Evolutionary conservation across 2,888 invertebrate genomes (phyloP).

Genomic region (Macrosoma leucophasiata): DNA sequence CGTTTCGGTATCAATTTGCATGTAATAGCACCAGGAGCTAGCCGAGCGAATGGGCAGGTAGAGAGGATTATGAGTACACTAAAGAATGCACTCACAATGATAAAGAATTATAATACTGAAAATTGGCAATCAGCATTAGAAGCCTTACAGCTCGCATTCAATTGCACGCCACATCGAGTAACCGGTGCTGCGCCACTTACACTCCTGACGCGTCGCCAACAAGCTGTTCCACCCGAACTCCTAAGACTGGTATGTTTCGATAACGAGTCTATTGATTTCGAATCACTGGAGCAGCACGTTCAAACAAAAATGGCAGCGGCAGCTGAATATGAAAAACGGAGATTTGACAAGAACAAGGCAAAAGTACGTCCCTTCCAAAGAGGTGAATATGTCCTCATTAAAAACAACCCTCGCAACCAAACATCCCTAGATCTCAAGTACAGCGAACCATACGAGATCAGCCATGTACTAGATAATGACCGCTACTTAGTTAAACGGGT

Average conservation of each 20-base stretch:
- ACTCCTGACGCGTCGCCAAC: constrained; percentile 18
- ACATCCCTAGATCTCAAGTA: constrained; percentile 15
- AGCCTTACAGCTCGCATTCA: constrained; percentile 20
- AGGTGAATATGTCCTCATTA: constrained; percentile 8
- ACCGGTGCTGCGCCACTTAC: constrained; percentile 19
- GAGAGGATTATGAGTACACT: constrained; percentile 16
- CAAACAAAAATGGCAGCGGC: constrained; percentile 4
- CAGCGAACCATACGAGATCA: constrained; percentile 13
- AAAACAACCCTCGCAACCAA: constrained; percentile 13
- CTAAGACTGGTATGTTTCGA: constrained; percentile 7
- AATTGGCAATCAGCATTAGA: constrained; percentile 12
- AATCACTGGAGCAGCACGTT: constrained; percentile 8
- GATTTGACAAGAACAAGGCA: constrained; percentile 14
- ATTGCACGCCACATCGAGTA: constrained; percentile 17
- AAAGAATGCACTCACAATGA: constrained; percentile 16
- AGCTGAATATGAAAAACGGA: constrained; percentile 5
- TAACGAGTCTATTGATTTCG: constrained; percentile 1
- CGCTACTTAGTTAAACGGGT: not conserved
- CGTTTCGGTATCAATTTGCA: constrained; percentile 9
- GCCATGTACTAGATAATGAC: constrained; percentile 2
- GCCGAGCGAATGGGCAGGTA: constrained; percentile 17
- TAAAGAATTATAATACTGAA: constrained; percentile 8
- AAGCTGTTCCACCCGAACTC: constrained; percentile 16
- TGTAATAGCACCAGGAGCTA: constrained; percentile 17
- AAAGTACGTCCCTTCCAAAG: constrained; percentile 15